phyloP scores from a whole-genome alignment of 1,140 invertebrate species.

The Drosophila trapezifrons region DNA sequence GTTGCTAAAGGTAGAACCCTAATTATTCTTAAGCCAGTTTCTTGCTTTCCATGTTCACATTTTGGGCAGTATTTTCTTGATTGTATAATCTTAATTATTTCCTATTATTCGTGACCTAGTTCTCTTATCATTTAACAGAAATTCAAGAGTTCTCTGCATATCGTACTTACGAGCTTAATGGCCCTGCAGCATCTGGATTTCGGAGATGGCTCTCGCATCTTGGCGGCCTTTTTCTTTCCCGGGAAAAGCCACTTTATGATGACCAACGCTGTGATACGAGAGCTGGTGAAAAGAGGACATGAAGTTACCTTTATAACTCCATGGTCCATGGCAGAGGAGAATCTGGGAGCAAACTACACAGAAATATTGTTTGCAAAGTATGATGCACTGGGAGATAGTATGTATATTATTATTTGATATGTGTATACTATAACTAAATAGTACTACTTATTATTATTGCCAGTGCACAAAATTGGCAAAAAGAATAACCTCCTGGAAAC shows the following conservation, averaged over 20 bases:
- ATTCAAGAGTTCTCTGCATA: conserved; percentile 41
- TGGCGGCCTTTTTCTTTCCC: conserved; percentile 70
- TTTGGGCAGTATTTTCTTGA: background rate
- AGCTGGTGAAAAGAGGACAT: conserved; percentile 63
- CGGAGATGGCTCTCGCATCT: conserved; percentile 37
- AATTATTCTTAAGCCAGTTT: background rate
- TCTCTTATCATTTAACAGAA: conserved; percentile 48
- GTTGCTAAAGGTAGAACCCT: background rate
- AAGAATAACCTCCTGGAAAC: conserved; percentile 30
- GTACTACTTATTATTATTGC: no score
- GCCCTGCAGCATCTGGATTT: conserved; percentile 35
- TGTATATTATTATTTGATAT: background rate
- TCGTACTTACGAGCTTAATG: conserved; percentile 32
- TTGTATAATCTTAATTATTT: background rate
- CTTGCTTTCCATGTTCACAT: background rate
- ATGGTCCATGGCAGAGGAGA: conserved; percentile 54
- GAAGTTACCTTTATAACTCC: conserved; percentile 71
- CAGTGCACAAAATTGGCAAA: conserved; percentile 19
- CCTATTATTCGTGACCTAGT: background rate
- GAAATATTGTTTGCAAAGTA: conserved; percentile 60
- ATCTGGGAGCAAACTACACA: conserved; percentile 64
- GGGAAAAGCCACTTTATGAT: conserved; percentile 77
- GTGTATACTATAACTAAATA: conserved; percentile 12
- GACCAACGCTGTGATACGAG: conserved; percentile 57
- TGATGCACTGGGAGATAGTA: conserved; percentile 55